A percentile compares a stretch with the other conserved stretches of the same genome.
Evolutionary conservation across 1,140 invertebrate genomes (phyloP).

Genomic region (Muscidifurax raptorellus): DNA sequence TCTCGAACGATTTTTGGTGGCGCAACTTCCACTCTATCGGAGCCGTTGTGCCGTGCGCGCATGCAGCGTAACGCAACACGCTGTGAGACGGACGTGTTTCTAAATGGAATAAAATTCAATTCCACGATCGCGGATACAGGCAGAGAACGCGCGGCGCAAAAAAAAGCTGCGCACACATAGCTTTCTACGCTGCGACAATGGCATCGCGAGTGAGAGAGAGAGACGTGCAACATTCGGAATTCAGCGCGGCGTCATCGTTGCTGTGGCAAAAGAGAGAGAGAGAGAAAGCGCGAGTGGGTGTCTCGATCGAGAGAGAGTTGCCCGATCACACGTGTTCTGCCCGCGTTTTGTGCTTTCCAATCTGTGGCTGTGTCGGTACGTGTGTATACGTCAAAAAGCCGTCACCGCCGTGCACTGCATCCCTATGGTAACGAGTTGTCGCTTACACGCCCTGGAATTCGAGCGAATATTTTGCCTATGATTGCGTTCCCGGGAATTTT

Average conservation of each 20-base stretch:
- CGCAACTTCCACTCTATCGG: conserved; percentile 48
- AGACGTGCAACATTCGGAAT: neutral
- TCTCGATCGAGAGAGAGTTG: neutral
- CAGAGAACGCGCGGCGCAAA: neutral
- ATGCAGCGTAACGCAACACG: neutral
- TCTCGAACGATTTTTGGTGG: conserved; percentile 57
- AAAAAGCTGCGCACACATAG: neutral
- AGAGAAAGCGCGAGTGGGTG: neutral
- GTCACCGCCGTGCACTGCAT: conserved; percentile 3
- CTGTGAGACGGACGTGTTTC: conserved; percentile 8
- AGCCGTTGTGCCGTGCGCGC: conserved; percentile 9
- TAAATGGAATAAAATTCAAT: conserved; percentile 49
- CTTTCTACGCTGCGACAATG: neutral
- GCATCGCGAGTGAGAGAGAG: neutral
- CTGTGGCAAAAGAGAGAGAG: neutral
- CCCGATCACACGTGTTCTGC: conserved; percentile 31
- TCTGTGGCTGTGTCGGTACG: neutral
- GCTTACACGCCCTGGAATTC: neutral
- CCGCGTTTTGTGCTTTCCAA: neutral
- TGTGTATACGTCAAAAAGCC: conserved; percentile 6
- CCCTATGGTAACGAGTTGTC: conserved; percentile 41
- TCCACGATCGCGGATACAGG: neutral
- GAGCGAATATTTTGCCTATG: conserved; percentile 22
- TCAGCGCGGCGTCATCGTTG: neutral
- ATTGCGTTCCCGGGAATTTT: conserved; percentile 22